Evolutionary conservation across 2,888 invertebrate species (phyloP).

Genomic region (Amblyjoppa proteus): DNA sequence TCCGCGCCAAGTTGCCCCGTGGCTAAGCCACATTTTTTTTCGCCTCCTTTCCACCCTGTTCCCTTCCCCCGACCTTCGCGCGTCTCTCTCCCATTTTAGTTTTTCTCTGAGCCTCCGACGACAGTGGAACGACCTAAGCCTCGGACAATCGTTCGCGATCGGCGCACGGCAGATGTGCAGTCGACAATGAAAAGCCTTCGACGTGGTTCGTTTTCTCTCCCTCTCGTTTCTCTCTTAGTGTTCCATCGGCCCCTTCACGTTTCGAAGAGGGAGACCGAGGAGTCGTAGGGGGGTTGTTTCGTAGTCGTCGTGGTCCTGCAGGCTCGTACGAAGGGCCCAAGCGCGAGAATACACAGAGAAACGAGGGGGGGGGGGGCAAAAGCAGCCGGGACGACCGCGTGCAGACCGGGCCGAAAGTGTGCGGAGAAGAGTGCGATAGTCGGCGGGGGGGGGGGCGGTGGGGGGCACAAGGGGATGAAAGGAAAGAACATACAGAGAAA

Average conservation of each 20-base stretch:
- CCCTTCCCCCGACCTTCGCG: conserved; percentile 55
- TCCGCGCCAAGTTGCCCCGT: conserved; percentile 71
- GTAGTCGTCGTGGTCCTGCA: conserved; percentile 59
- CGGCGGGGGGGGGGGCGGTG: conserved; percentile 62
- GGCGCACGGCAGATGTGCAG: conserved; percentile 84
- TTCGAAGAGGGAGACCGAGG: conserved; percentile 80
- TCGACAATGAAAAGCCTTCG: conserved; percentile 80
- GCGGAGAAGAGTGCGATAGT: conserved; percentile 57
- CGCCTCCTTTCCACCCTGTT: conserved; percentile 75
- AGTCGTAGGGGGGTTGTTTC: conserved; percentile 71
- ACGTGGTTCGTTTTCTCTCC: conserved; percentile 67
- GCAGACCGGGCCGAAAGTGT: conserved; percentile 60
- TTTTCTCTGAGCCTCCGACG: conserved; percentile 62
- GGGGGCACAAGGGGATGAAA: conserved; percentile 65
- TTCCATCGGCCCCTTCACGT: conserved; percentile 63
- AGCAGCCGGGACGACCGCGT: conserved; percentile 49
- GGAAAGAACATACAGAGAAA: conserved; percentile 62
- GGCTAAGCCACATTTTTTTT: conserved; percentile 79
- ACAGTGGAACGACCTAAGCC: conserved; percentile 76
- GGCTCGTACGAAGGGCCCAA: conserved; percentile 66
- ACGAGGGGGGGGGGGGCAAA: conserved; percentile 44
- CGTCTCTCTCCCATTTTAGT: conserved; percentile 55
- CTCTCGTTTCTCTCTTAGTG: conserved; percentile 65
- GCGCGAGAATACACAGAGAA: conserved; percentile 67
- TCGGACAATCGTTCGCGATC: conserved; percentile 83